Evolutionary conservation across 2,888 invertebrate species (phyloP), one percentile per base, ranked within the genome.

Genomic region (Steinernema carpocapsae): DNA sequence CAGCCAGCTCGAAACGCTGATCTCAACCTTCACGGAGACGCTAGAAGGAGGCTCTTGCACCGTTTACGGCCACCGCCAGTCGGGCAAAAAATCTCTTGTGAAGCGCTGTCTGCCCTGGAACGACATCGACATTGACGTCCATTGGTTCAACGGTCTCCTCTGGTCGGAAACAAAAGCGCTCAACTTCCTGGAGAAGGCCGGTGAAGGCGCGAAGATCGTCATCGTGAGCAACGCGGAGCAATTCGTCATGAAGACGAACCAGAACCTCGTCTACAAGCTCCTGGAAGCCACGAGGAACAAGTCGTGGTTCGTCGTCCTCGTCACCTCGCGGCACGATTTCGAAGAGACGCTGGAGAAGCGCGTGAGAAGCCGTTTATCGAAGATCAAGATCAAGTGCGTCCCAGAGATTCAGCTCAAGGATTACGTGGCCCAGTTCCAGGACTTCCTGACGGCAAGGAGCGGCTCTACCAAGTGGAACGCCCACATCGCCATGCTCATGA

Each of bases 291-390:
- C 64, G 17, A 29, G 64, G 17, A 64, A 26, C 12, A 10, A n/a
- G 32, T 29, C 64, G 26, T 64, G 64, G 64, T 64, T n/a, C 32
- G 64, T 64, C 2, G n/a, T 64, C 17, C 32, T 64, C 32, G 32
- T 64, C 64, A 64, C 64, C 17, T 29, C 64, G 32, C 22, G 64
- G 32, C 64, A 64, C 29, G 64, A 64, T n/a, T 64, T 64, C 64
- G 64, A 64, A 10, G 64, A 64, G 64, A 32, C 29, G 64, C 64
- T 64, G 64, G 64, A 64, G 64, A 64, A 64, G 64, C 64, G 64
- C 29, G 64, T 64, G 32, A 26, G 64, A 22, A 64, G 64, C 32
- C 64, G 64, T 14, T n/a, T 64, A 6, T 64, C 64, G 12, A 64
- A 64, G 12, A 32, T 64, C 64, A 29, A 29, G 17, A n/a, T 64